Base-by-base conservation (phyloP, 2,888 invertebrate genomes). In the Drosophila paramelanica region DNA sequence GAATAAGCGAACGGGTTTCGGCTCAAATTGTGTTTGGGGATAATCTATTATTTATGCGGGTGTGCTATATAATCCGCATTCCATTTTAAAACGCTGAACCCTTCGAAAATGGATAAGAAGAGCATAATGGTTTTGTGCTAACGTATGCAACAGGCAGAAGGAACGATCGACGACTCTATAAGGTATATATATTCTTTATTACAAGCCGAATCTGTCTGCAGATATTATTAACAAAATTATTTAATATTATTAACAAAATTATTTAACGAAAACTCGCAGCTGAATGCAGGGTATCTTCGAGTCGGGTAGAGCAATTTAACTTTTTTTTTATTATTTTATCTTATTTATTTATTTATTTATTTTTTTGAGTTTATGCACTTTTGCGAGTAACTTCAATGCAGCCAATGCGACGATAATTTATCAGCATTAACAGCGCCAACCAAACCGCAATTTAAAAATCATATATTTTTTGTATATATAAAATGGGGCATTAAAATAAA, bases 361-460 rank as follows among this genome's bases (percentile, higher is more conserved):
- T 52, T 51, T 62, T 65, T 51, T 81, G 84, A 84, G 87, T 89
- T 84, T 84, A 89, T 87, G 81, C 81, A 81, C 74, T 89, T 84
- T 85, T 72, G 58, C 75, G 67, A 79, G 74, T 77, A 77, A 77
- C 68, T 89, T 87, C 77, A 88, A 86, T 82, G 77, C 52, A 42
- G 7, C 33, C 25, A 43, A 46, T 10, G 33, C 38, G 14, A 45
- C 52, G 53, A 70, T 74, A 85, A 85, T 85, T 67, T 77, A 85
- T 88, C 69, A 67, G 59, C 67, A 68, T 79, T 77, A 81, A 79
- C 36, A 61, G 64, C 52, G 45, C 51, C 25, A 52, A 8, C 52
- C 41, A 60, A 45, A 59, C 77, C 68, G 57, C 67, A 76, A 70
- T 71, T 81, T 68, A 76, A 77, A 70, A 70, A 59, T 61, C 49